Base-by-base conservation (phyloP, 2,888 invertebrate genomes). In the Caenorhabditis sp. region DNA sequence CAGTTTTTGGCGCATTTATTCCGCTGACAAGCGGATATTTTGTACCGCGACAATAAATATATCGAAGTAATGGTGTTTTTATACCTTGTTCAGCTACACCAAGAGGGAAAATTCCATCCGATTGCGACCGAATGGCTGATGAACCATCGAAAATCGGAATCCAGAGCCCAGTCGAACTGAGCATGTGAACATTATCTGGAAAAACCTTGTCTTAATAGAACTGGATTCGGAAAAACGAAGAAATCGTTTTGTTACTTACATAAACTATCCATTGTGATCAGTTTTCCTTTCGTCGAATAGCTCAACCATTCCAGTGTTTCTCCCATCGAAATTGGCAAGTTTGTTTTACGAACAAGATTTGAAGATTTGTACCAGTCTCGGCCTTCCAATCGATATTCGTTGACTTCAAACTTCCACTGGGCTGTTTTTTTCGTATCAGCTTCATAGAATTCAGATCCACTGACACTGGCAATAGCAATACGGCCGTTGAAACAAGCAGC, bases 391-490 rank as follows among this genome's bases (percentile, higher is more conserved):
- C 67, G 43, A 64, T 81, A 81, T 19, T 76, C 72, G 1, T 58
- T 24, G 2, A 75, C 60, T 21, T 61, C 60, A 27, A 78, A 70
- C 74, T 78, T 55, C 67, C 67, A 75, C 24, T 65, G 69, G 1
- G 65, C 61, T 8, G 67, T 68, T 26, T 69, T 63, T 17, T 70
- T 66, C 12, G 64, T 37, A 4, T 60, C 57, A 36, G 67, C 66
- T 23, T 78, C 77, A 37, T 66, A 70, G 58, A 70, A 81, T 37
- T 77, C 74, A 0, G 67, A 66, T 26, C 92, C 92, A 54, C 88
- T 88, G 84, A 94, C 93, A 87, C 92, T 90, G 27, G 92, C 91
- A 14, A 93, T 89, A 72, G 92, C 87, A 21, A 94, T 88, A 59
- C 91, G 90, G 85, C 91, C 90, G 50, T 90, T 90, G 77, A 90